phyloP scores from a whole-genome alignment of 2,888 invertebrate species.

The Trissolcus japonicus region DNA sequence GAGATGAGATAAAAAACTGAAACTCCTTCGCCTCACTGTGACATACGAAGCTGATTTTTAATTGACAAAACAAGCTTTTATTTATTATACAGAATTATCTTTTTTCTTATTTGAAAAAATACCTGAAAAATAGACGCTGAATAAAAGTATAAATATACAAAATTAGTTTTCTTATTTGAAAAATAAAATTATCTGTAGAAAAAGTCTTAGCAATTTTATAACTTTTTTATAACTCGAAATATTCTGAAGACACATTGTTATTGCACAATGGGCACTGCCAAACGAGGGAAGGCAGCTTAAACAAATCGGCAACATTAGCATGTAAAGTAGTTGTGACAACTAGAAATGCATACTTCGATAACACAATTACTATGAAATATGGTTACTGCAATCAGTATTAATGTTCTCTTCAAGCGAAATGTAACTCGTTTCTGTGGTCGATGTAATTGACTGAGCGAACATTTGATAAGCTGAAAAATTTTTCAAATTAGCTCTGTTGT shows the following conservation, averaged over 20 bases:
- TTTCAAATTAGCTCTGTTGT: slow-evolving; percentile 28
- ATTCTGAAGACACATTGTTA: slow-evolving; percentile 26
- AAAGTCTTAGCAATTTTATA: slow-evolving; percentile 20
- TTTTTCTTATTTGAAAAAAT: slow-evolving; percentile 14
- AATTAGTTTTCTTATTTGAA: slow-evolving; percentile 2
- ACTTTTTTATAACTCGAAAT: background rate
- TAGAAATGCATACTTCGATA: slow-evolving; percentile 54
- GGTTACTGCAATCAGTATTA: slow-evolving; percentile 52
- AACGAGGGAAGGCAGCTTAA: slow-evolving; percentile 32
- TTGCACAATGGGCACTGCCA: slow-evolving; percentile 31
- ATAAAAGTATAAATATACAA: no score
- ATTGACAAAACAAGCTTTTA: slow-evolving; percentile 22
- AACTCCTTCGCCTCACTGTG: slow-evolving; percentile 16
- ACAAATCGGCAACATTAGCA: slow-evolving; percentile 54
- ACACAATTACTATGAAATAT: slow-evolving; percentile 57
- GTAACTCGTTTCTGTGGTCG: slow-evolving; percentile 44
- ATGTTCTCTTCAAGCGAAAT: slow-evolving; percentile 50
- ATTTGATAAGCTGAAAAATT: slow-evolving; percentile 35
- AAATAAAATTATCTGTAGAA: slow-evolving; percentile 8
- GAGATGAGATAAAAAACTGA: slow-evolving; percentile 51
- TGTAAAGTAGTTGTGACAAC: slow-evolving; percentile 55
- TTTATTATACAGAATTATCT: background rate
- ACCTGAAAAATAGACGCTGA: no score
- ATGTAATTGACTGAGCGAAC: slow-evolving; percentile 44
- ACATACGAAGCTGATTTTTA: slow-evolving; percentile 26